Evolutionary conservation across 2,113 vertebrate species (phyloP).

Genomic region (Neomonachus schauinslandi): DNA sequence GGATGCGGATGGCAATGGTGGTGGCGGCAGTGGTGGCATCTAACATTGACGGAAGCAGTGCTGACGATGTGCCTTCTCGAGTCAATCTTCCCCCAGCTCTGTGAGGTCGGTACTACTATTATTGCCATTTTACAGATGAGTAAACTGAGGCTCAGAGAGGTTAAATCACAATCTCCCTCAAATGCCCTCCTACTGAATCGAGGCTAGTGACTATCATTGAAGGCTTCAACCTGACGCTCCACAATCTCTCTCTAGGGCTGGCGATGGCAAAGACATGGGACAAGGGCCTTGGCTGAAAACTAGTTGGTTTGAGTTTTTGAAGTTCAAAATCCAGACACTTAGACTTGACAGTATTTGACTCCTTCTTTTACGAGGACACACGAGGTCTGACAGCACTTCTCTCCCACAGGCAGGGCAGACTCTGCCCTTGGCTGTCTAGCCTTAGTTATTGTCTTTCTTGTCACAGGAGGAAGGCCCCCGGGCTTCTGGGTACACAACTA

Average conservation of each 20-base stretch:
- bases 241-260: background rate
- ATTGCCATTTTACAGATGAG: constrained; percentile 10
- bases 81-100: background rate
- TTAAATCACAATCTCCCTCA: background rate
- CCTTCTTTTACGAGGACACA: background rate
- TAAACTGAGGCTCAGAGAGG: constrained; percentile 19
- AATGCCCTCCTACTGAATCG: background rate
- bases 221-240: background rate
- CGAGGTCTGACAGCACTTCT: background rate
- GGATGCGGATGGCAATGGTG: background rate
- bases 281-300: constrained; percentile 10
- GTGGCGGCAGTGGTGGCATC: background rate
- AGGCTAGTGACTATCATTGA: background rate
- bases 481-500: constrained; percentile 45
- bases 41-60: background rate
- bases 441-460: constrained; percentile 44
- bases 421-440: background rate
- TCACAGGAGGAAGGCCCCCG: constrained; percentile 12
- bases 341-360: background rate
- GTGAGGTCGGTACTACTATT: background rate
- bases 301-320: background rate
- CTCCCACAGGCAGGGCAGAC: background rate
- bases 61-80: background rate
- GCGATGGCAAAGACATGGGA: background rate
- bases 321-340: background rate